phyloP scores from a whole-genome alignment of 2,888 invertebrate species.

The Trachelus stipa region DNA sequence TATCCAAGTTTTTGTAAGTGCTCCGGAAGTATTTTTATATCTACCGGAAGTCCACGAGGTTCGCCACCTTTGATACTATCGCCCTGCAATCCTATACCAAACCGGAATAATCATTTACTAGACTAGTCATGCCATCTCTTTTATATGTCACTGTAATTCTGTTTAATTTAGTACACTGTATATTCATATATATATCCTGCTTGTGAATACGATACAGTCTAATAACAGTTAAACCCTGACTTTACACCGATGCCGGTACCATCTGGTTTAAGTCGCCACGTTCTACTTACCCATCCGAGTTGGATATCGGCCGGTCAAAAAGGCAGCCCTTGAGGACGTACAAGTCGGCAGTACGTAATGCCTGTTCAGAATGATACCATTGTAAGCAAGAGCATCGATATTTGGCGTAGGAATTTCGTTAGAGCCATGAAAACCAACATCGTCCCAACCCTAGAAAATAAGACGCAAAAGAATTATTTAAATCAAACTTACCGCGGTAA shows the following conservation, averaged over 20 bases:
- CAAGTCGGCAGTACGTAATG: conserved; percentile 89
- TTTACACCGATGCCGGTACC: not conserved
- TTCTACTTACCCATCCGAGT: conserved; percentile 71
- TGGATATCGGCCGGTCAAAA: conserved; percentile 89
- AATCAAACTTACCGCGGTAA: no score
- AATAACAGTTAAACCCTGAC: not conserved
- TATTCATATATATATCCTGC: not conserved
- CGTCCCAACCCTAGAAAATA: conserved; percentile 82
- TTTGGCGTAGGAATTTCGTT: conserved; percentile 91
- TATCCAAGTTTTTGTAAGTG: conserved; percentile 70
- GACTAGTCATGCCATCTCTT: not conserved
- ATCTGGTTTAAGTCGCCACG: not conserved
- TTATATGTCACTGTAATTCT: not conserved
- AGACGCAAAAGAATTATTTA: not conserved
- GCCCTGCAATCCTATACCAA: conserved; percentile 69
- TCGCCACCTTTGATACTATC: conserved; percentile 69
- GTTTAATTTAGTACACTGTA: not conserved
- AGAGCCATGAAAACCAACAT: conserved; percentile 90
- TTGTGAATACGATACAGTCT: not conserved
- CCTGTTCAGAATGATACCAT: conserved; percentile 86
- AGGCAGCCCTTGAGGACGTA: conserved; percentile 84
- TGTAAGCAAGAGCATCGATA: conserved; percentile 86
- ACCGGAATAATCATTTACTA: not conserved
- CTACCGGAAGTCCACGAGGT: conserved; percentile 70
- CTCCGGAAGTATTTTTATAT: conserved; percentile 69